Evolutionary conservation across 1,140 invertebrate genomes (phyloP), one percentile per base, ranked within the genome.

Genomic region (Drosophila neocordata): DNA sequence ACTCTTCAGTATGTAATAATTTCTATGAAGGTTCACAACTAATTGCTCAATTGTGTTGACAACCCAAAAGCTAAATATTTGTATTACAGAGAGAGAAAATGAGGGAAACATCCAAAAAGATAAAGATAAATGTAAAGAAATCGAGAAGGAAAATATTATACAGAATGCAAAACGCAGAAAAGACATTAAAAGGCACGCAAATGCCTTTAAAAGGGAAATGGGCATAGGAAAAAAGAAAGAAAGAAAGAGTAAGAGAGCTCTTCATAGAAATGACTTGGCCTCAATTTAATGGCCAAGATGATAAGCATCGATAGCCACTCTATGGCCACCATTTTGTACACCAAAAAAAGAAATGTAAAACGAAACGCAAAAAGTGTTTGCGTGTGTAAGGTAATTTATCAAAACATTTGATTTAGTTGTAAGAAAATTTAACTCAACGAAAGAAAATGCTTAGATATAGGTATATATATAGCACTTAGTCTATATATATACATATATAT

Each of bases 341-440:
- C 15, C 41, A 9, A 48, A 48, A 73, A 55, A 24, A 24, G 4
- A 24, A 31, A 31, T 31, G 27, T 6, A 31, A 31, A 31, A 31
- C 27, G 27, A 31, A 31, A 57, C 71, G 79, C 73, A 69, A 69
- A 73, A 48, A 20, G 18, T 48, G 79, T 65, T 87, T 83, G 82
- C 82, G 82, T 87, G 82, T 79, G 60, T 35, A 72, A 67, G 68
- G 83, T 57, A 77, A 87, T 87, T 87, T 87, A 87, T 87, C 83
- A 87, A 88, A 78, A 60, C 69, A 88, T 88, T 85, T 85, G 82
- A 85, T 85, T 85, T 85, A 85, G 82, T 85, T 85, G 82, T 85
- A 82, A 81, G 71, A 70, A 88, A 77, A 61, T 78, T 71, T 63
- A 85, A 85, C 82, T 82, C 73, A 59, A 15, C 41, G 2, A 48